Evolutionary conservation across 2,113 vertebrate genomes (phyloP).

Genomic region (Antigone vipio): DNA sequence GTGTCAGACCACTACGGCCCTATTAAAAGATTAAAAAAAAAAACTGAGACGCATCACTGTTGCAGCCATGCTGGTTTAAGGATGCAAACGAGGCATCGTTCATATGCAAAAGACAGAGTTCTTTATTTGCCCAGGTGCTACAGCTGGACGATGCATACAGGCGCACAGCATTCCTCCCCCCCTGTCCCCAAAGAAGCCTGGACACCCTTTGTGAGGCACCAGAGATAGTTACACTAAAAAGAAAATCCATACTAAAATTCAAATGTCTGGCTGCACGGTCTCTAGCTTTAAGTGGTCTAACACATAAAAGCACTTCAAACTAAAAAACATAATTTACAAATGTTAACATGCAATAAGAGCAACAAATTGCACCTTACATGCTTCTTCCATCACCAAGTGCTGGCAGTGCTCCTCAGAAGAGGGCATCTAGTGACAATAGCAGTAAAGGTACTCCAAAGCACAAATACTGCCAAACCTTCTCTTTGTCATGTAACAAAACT

Average conservation of each 20-base stretch:
- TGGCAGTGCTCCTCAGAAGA: neutral
- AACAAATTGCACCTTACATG: neutral
- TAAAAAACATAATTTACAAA: neutral
- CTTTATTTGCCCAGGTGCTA: neutral
- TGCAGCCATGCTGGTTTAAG: neutral
- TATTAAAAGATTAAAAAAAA: neutral
- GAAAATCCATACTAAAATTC: neutral
- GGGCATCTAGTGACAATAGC: neutral
- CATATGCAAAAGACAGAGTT: neutral
- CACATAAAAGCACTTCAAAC: neutral
- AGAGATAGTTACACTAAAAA: neutral
- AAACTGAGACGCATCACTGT: neutral
- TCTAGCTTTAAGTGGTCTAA: neutral
- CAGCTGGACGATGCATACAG: neutral
- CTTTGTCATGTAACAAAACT: neutral
- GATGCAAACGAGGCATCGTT: neutral
- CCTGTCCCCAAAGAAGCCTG: neutral
- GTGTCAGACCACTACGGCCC: neutral
- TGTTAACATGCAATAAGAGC: neutral
- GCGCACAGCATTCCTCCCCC: neutral
- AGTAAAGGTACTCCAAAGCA: neutral
- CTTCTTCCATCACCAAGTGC: neutral
- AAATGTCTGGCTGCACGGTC: rapidly evolving
- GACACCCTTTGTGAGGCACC: neutral
- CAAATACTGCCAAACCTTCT: neutral